These are phyloP conservation scores for Podabrus alpinus DNA, from an alignment of 2,888 invertebrate species.

Conservation along the genomic window DNA sequence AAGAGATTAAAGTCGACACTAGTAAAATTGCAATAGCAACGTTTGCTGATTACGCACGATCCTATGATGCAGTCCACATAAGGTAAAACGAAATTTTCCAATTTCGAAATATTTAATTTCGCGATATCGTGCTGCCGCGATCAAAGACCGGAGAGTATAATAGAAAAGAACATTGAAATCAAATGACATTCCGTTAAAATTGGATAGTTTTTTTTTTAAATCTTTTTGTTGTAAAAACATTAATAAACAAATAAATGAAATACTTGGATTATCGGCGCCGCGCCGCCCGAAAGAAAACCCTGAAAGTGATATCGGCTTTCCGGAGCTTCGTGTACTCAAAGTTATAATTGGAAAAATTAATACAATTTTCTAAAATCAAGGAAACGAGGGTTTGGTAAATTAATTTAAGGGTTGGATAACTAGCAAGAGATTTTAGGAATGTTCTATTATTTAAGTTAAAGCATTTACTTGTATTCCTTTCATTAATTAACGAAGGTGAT, in stretches of 20 bases:
- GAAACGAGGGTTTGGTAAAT: background rate
- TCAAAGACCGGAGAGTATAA: background rate
- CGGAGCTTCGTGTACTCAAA: background rate
- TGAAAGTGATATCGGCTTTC: background rate
- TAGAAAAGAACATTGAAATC: background rate
- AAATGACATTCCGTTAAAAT: background rate
- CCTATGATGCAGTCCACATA: background rate
- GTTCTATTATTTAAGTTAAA: background rate
- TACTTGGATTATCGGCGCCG: background rate
- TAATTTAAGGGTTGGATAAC: background rate
- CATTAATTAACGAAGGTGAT: background rate
- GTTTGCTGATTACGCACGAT: background rate
- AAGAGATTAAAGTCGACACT: background rate
- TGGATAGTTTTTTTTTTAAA: background rate
- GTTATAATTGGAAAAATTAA: background rate
- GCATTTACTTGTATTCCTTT: background rate
- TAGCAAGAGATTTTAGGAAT: background rate
- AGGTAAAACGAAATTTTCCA: background rate
- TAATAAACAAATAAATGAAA: background rate
- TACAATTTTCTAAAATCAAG: background rate
- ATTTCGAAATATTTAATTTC: background rate
- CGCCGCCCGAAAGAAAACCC: too few species aligned
- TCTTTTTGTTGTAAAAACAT: background rate
- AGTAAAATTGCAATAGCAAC: background rate
- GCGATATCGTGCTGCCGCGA: background rate